These are phyloP conservation scores for Ceratoteleas bidentatus DNA, from an alignment of 1,140 invertebrate genomes.

Conservation along the genomic window DNA sequence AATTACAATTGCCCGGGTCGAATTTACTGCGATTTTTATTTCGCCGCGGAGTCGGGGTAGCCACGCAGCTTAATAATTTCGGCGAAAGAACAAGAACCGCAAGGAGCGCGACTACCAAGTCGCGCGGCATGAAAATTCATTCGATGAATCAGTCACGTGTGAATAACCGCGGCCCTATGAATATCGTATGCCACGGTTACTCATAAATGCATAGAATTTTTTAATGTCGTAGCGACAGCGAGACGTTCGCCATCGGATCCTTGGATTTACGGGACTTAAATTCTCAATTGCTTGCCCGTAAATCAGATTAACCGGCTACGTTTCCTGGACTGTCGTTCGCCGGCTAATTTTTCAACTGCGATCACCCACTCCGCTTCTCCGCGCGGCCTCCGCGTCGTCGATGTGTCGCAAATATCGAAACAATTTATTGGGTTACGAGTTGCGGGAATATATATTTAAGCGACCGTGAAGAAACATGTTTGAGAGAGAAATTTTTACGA, in stretches of 20 bases:
- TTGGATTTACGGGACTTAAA: constrained; percentile 46
- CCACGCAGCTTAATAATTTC: too few species aligned
- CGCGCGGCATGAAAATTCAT: constrained; percentile 51
- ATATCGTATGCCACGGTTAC: constrained; percentile 48
- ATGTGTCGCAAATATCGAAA: too few species aligned
- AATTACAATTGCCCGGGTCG: too few species aligned
- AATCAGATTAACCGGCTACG: constrained; percentile 43
- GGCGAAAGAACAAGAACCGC: constrained; percentile 28
- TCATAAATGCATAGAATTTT: constrained; percentile 63
- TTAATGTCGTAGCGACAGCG: constrained; percentile 40
- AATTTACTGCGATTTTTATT: too few species aligned
- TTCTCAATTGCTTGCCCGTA: constrained; percentile 35
- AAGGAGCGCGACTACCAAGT: constrained; percentile 32
- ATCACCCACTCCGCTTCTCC: neutral
- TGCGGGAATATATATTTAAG: too few species aligned
- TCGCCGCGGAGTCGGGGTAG: too few species aligned
- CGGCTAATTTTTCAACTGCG: constrained; percentile 27
- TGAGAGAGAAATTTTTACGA: too few species aligned
- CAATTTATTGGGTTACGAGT: too few species aligned
- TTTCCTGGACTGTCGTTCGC: constrained; percentile 23
- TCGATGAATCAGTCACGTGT: constrained; percentile 58
- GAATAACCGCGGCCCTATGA: constrained; percentile 47
- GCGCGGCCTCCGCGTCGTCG: too few species aligned
- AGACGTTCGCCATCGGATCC: constrained; percentile 33
- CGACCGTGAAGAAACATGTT: too few species aligned